Evolutionary conservation across 2,797 vertebrate genomes (phyloP).

Genomic region (Pygocentrus nattereri): DNA sequence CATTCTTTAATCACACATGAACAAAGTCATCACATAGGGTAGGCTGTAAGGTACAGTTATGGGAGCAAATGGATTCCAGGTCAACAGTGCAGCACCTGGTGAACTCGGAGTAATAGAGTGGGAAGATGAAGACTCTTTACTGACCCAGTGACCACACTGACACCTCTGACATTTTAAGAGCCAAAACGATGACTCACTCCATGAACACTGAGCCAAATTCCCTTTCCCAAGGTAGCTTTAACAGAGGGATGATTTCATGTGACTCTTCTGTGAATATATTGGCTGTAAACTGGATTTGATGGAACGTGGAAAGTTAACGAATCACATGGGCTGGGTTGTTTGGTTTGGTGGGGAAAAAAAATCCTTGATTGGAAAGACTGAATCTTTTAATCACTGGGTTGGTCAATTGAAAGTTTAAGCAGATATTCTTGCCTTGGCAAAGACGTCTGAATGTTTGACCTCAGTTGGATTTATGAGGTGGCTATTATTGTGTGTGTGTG

Average conservation of each 20-base stretch:
- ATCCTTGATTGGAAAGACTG: constrained; percentile 61
- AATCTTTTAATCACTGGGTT: constrained; percentile 70
- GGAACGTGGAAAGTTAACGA: constrained; percentile 54
- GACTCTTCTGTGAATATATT: constrained; percentile 19
- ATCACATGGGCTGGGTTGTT: constrained; percentile 53
- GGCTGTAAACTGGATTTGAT: constrained; percentile 47
- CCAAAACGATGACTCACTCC: constrained; percentile 54
- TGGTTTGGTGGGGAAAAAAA: constrained; percentile 54
- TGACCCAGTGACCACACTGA: neutral
- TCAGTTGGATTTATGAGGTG: constrained; percentile 68
- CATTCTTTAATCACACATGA: too few species aligned
- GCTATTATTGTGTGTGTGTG: constrained; percentile 45
- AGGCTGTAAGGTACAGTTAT: constrained; percentile 64
- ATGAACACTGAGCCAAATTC: constrained; percentile 39
- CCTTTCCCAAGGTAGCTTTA: constrained; percentile 19
- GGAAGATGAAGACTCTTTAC: neutral
- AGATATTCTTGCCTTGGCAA: constrained; percentile 69
- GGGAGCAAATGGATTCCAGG: constrained; percentile 77
- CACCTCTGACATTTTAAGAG: constrained; percentile 2
- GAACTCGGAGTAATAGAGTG: constrained; percentile 65
- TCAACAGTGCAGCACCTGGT: constrained; percentile 74
- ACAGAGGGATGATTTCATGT: constrained; percentile 29
- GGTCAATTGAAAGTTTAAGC: constrained; percentile 70
- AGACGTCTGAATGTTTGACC: constrained; percentile 63
- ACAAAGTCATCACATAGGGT: too few species aligned